phyloP scores from a whole-genome alignment of 2,797 vertebrate species.

The Protosalanx chinensis region DNA sequence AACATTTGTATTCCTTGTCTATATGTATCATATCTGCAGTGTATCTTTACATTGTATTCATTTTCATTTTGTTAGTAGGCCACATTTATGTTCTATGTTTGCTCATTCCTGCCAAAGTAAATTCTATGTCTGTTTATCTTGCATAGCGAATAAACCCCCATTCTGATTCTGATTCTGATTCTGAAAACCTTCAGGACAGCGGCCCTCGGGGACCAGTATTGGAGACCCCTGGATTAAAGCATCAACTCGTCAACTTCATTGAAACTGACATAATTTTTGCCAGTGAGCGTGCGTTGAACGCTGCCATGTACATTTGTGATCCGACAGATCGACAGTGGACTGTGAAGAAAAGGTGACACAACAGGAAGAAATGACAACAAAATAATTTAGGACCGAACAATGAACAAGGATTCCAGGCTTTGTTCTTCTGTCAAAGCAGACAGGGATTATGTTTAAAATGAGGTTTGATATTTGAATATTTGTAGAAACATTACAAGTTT shows the following conservation, averaged over 20 bases:
- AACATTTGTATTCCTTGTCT: too few species aligned
- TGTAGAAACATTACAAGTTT: neutral
- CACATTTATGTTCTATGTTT: too few species aligned
- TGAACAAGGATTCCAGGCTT: constrained; percentile 22
- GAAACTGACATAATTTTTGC: neutral
- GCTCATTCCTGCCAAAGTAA: too few species aligned
- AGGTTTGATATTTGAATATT: constrained; percentile 1
- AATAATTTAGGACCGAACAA: neutral
- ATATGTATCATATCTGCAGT: too few species aligned
- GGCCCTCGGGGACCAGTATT: too few species aligned
- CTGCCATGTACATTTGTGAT: neutral
- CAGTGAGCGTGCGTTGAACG: neutral
- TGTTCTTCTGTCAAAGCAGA: constrained; percentile 33
- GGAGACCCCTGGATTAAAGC: neutral
- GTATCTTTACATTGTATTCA: too few species aligned
- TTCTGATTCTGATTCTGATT: too few species aligned
- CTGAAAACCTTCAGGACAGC: too few species aligned
- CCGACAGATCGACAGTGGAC: neutral
- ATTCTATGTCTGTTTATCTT: too few species aligned
- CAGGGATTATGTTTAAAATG: neutral
- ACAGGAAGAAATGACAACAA: neutral
- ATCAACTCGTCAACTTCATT: neutral
- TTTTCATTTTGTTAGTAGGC: too few species aligned
- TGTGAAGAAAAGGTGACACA: neutral
- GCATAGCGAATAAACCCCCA: too few species aligned